Conservation (phyloP, 2,797 vertebrate species). For the Petrocephalus sullivani region DNA sequence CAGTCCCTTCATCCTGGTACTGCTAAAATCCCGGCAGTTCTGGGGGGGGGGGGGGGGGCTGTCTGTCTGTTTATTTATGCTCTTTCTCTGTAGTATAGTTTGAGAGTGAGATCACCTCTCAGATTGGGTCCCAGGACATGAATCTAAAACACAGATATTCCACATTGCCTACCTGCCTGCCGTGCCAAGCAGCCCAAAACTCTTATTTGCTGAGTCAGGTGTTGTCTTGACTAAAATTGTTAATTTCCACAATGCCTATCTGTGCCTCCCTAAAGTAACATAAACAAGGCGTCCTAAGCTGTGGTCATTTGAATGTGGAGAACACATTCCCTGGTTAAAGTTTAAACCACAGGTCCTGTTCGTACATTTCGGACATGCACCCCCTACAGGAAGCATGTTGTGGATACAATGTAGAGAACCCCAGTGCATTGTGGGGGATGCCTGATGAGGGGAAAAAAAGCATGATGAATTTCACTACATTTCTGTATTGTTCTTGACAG, state of each 20-base stretch:
- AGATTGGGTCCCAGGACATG: neutral
- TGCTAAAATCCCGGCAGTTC: neutral
- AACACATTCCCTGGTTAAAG: neutral
- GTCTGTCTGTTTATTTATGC: neutral
- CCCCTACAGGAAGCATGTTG: neutral
- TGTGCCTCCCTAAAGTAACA: neutral
- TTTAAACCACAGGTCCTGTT: neutral
- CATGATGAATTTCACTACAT: neutral
- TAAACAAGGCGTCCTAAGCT: neutral
- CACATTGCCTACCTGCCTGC: neutral
- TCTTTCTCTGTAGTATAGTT: neutral
- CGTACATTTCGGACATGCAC: neutral
- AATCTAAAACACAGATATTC: neutral
- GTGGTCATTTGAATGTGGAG: neutral
- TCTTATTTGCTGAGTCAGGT: neutral
- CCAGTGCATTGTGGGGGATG: neutral
- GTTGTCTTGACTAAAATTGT: neutral
- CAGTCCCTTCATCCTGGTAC: neutral
- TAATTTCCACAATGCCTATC: neutral
- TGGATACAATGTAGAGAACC: neutral
- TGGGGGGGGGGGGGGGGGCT: neutral
- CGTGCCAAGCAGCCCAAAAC: neutral
- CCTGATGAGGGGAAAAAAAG: neutral
- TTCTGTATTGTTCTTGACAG: neutral
- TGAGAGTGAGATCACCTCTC: neutral